A percentile compares a stretch with the other conserved stretches of the same genome.
Conservation (phyloP, 2,888 invertebrate species). For the Pseudolycoriella hygida region DNA sequence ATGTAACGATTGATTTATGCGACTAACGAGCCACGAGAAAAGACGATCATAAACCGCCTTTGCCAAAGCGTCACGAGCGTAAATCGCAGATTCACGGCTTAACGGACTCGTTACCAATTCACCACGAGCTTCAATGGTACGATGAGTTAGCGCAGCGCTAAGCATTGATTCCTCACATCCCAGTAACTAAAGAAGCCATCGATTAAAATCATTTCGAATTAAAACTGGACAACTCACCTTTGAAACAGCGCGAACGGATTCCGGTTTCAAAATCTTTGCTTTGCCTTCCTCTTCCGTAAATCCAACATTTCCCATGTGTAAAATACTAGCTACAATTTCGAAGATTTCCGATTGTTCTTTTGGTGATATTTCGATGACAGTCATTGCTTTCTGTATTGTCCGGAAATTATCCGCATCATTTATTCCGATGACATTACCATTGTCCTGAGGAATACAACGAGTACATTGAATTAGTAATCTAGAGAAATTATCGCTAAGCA, state of each 20-base stretch:
- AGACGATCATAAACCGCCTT: conserved; percentile 83
- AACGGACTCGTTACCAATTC: conserved; percentile 71
- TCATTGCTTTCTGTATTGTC: conserved; percentile 53
- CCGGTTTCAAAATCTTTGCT: conserved; percentile 48
- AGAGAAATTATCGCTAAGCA: conserved; percentile 35
- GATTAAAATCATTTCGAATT: background rate
- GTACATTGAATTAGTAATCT: too few species aligned
- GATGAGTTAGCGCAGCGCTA: conserved; percentile 55
- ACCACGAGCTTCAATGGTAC: conserved; percentile 71
- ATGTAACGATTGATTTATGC: conserved; percentile 59
- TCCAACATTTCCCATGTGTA: conserved; percentile 75
- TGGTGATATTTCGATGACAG: conserved; percentile 54
- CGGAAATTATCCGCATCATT: conserved; percentile 52
- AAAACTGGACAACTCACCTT: too few species aligned
- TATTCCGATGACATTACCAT: conserved; percentile 28
- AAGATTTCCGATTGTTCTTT: conserved; percentile 61
- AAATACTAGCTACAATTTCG: conserved; percentile 62
- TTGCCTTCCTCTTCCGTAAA: conserved; percentile 56
- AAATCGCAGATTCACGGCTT: conserved; percentile 62
- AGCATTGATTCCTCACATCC: conserved; percentile 50
- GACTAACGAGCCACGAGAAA: conserved; percentile 75
- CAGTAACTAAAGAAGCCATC: conserved; percentile 38
- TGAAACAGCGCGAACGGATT: conserved; percentile 43
- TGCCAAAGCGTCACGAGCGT: conserved; percentile 76
- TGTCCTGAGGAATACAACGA: conserved; percentile 21